Percentiles rank a stretch among this genome's conserved stretches.
Evolutionary conservation across 1,140 invertebrate species (phyloP).

Genomic region (Lycorma delicatula): DNA sequence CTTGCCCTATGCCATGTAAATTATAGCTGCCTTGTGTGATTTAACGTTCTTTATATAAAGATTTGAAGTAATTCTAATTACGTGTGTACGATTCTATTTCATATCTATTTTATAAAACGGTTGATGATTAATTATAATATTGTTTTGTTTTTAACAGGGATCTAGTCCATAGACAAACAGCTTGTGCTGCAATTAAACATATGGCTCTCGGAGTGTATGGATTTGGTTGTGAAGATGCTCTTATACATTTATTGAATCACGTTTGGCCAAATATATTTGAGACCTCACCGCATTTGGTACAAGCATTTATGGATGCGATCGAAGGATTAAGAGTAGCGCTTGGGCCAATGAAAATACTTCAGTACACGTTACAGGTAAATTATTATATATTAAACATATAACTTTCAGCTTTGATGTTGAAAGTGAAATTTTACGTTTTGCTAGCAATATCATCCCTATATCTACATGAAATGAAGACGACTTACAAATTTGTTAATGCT

Average conservation of each 20-base stretch:
- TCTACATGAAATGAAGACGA: too few species aligned
- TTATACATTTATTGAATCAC: conserved; percentile 94
- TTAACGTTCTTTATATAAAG: background rate
- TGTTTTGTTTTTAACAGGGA: conserved; percentile 61
- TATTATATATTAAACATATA: conserved; percentile 8
- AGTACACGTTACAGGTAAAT: conserved; percentile 84
- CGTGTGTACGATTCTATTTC: too few species aligned
- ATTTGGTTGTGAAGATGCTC: conserved; percentile 97
- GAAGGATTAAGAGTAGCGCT: conserved; percentile 94
- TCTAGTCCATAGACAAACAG: conserved; percentile 96
- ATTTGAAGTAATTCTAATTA: too few species aligned
- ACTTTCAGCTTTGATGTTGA: too few species aligned
- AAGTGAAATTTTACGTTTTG: too few species aligned
- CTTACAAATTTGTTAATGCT: too few species aligned
- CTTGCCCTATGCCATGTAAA: too few species aligned
- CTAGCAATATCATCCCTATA: too few species aligned
- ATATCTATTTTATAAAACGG: too few species aligned
- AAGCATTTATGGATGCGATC: conserved; percentile 98
- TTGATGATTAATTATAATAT: too few species aligned
- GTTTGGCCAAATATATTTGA: conserved; percentile 99
- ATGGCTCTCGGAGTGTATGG: conserved; percentile 98
- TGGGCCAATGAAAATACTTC: conserved; percentile 92
- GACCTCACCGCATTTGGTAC: conserved; percentile 97
- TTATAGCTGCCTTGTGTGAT: too few species aligned
- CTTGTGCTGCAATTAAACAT: conserved; percentile 97